A percentile compares a stretch with the other conserved stretches of the same genome.
These are phyloP conservation scores for Gymnocypris eckloni DNA, from an alignment of 2,797 vertebrate species.

Conservation along the genomic window DNA sequence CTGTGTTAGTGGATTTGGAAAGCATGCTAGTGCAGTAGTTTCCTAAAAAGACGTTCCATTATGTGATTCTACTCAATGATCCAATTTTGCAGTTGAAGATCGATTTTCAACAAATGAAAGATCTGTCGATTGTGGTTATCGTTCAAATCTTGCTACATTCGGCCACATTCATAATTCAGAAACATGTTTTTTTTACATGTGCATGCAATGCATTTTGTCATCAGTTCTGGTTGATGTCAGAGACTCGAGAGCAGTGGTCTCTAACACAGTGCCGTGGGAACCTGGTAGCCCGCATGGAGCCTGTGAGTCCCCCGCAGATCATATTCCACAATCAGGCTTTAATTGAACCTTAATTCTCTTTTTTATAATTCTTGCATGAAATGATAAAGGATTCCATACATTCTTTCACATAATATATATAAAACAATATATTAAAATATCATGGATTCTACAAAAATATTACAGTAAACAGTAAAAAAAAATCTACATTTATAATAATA, in stretches of 20 bases:
- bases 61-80: neutral
- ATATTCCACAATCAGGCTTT: neutral
- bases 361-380: neutral
- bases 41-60: slow-evolving; percentile 6
- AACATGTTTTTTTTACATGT: slow-evolving; percentile 2
- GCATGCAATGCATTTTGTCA: slow-evolving; percentile 7
- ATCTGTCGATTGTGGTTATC: neutral
- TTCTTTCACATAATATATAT: neutral
- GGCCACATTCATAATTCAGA: neutral
- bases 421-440: neutral
- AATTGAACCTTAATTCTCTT: neutral
- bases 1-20: slow-evolving; percentile 21
- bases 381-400: neutral
- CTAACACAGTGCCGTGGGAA: neutral
- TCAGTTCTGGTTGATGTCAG: neutral
- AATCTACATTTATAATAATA: too few relatives aligned
- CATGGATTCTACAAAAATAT: too few relatives aligned
- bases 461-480: too few relatives aligned
- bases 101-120: neutral
- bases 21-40: neutral
- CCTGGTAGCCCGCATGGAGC: neutral
- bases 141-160: neutral
- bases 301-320: neutral
- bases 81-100: neutral
- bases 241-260: neutral